Evolutionary conservation across 2,888 invertebrate species (phyloP).

Genomic region (Drosophila picticornis): DNA sequence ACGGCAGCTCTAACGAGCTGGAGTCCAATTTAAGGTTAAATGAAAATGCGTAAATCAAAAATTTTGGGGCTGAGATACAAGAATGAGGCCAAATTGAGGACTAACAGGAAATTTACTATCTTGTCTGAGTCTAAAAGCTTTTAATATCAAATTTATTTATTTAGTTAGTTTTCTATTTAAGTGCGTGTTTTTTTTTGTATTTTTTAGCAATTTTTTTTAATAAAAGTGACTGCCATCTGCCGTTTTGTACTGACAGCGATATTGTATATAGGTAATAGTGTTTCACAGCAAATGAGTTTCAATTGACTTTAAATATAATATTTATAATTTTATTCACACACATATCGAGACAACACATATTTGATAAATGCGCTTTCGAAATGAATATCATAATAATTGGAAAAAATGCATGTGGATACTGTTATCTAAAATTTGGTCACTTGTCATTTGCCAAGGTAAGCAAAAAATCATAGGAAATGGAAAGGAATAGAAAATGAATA

Average conservation of each 20-base stretch:
- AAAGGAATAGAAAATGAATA: conserved; percentile 3
- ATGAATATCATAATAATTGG: conserved; percentile 37
- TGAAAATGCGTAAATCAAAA: conserved; percentile 66
- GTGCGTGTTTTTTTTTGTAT: background rate
- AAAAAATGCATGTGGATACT: conserved; percentile 50
- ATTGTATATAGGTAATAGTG: conserved; percentile 46
- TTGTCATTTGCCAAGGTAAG: conserved; percentile 40
- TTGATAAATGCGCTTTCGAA: conserved; percentile 59
- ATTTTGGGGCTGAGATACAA: conserved; percentile 21
- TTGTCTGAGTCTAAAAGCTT: background rate
- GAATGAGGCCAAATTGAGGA: background rate
- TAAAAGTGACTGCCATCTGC: conserved; percentile 38
- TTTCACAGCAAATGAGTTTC: conserved; percentile 50
- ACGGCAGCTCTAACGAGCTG: conserved; percentile 37
- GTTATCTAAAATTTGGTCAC: conserved; percentile 56
- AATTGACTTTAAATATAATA: conserved; percentile 33
- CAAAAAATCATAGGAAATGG: conserved; percentile 16
- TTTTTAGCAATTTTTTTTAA: conserved; percentile 37
- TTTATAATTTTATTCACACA: conserved; percentile 63
- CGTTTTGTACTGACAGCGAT: conserved; percentile 42
- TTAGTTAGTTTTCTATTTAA: conserved; percentile 15
- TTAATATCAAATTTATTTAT: conserved; percentile 6
- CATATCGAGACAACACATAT: conserved; percentile 69
- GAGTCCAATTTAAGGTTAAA: conserved; percentile 30
- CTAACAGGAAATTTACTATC: background rate